Evolutionary conservation across 2,113 vertebrate genomes (phyloP).

Genomic region (Muntiacus muntjak): DNA sequence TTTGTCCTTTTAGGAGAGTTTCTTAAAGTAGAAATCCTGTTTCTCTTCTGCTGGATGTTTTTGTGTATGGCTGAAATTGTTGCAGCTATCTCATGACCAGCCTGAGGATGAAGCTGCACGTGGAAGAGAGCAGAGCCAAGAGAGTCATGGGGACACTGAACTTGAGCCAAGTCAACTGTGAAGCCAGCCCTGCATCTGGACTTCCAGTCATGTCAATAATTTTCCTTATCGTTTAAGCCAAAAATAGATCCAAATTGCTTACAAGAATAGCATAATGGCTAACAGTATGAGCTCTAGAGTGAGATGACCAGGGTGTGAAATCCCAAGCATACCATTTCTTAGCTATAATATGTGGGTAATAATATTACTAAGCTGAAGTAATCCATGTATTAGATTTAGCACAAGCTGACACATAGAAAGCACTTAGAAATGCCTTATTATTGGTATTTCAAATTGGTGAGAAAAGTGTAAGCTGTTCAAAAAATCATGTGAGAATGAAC

Average conservation of each 20-base stretch:
- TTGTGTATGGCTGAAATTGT: neutral
- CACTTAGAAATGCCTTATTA: neutral
- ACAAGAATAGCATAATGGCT: neutral
- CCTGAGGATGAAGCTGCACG: neutral
- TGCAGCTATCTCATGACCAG: neutral
- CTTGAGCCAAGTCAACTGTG: neutral
- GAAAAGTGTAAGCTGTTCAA: conserved; percentile 6
- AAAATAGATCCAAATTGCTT: conserved; percentile 23
- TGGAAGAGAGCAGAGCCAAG: neutral
- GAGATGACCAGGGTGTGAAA: neutral
- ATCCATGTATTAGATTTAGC: neutral
- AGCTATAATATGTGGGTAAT: neutral
- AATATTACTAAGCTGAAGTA: neutral
- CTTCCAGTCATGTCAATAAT: neutral
- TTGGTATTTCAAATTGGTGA: conserved; percentile 17
- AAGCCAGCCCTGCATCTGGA: neutral
- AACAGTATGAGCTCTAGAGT: neutral
- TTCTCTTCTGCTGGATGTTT: neutral
- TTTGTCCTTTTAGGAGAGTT: neutral
- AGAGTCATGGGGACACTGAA: neutral
- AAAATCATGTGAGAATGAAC: neutral
- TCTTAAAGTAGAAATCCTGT: neutral
- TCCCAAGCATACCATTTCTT: neutral
- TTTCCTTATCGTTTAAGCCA: neutral
- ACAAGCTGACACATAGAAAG: neutral